Base-by-base conservation (phyloP, 2,888 invertebrate genomes). In the Cataglyphis livida region DNA sequence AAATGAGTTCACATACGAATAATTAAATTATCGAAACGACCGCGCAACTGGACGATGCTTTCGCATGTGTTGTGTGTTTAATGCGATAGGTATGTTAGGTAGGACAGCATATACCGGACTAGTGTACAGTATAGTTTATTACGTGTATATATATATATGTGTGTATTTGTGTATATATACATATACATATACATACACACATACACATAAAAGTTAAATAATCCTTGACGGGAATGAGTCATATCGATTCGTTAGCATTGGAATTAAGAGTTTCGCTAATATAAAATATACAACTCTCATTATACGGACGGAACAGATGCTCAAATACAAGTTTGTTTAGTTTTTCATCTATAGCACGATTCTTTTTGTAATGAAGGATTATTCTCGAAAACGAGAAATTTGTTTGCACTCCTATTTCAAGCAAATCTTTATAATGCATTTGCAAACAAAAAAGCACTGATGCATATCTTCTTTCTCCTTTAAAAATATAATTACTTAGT, bases 51-150 rank as follows among this genome's bases (percentile, higher is more conserved):
- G 73, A 83, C 75, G 82, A 70, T 65, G 79, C 68, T 62, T 68
- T 81, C 84, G 68, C 70, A 64, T 84, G 86, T 61, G 75, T 48
- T 74, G 41, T 62, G 54, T 64, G 35, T 79, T 84, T 85, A 85
- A 82, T 86, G 85, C 87, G 82, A 83, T 83, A 82, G 87, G 75
- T 89, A 86, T 83, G 82, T 90, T 90, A 90, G 87, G 88, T 92
- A 93, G 92, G 93, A 93, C 90, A 92, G 93, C 91, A 93, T 93
- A 93, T 93, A 93, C 93, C 93, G 91, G 93, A 93, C 93, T 93
- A 93, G 93, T 92, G 91, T 93, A 93, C 92, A 91, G 74, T 89
- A 90, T 86, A 81, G 66, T 81, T 64, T 73, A 70, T 61, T 75
- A 68, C 10, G 78, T 78, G 75, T 25, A 15, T 71, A 18, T 44